Evolutionary conservation across 2,113 vertebrate species (phyloP).

Genomic region (Odocoileus hemionus): DNA sequence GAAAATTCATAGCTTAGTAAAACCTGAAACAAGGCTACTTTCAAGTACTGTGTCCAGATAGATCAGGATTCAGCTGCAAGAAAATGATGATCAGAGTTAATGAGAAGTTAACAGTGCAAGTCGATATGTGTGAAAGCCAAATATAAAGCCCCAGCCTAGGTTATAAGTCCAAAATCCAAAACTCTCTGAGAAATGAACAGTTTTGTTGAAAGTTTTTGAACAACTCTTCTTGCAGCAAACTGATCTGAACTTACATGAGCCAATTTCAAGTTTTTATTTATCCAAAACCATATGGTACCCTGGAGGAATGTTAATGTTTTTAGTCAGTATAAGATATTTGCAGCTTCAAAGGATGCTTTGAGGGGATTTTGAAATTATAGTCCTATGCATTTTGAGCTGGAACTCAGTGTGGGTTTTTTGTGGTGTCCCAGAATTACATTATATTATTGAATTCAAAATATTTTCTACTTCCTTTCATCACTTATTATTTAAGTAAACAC

Average conservation of each 20-base stretch:
- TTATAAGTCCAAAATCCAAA: not conserved
- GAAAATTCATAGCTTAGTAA: not conserved
- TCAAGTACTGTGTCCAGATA: slow-evolving; percentile 37
- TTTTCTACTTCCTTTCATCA: not conserved
- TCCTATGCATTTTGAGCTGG: not conserved
- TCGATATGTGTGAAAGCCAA: not conserved
- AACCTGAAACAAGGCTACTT: slow-evolving; percentile 46
- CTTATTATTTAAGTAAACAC: not conserved
- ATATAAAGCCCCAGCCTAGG: not conserved
- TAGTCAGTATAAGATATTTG: not conserved
- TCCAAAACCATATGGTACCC: not conserved
- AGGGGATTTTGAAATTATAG: not conserved
- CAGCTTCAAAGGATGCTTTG: not conserved
- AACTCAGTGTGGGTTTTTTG: not conserved
- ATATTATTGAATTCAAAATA: not conserved
- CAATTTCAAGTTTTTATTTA: not conserved
- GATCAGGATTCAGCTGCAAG: slow-evolving; percentile 46
- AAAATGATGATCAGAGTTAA: slow-evolving; percentile 39
- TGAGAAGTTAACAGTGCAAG: not conserved
- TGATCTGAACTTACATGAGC: not conserved
- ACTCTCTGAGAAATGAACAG: not conserved
- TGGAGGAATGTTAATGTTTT: not conserved
- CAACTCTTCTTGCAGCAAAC: not conserved
- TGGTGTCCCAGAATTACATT: not conserved
- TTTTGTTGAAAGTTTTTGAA: not conserved